Evolutionary conservation across 2,888 invertebrate species (phyloP), one percentile per base, ranked within the genome.

Genomic region (Spisula subtruncata): DNA sequence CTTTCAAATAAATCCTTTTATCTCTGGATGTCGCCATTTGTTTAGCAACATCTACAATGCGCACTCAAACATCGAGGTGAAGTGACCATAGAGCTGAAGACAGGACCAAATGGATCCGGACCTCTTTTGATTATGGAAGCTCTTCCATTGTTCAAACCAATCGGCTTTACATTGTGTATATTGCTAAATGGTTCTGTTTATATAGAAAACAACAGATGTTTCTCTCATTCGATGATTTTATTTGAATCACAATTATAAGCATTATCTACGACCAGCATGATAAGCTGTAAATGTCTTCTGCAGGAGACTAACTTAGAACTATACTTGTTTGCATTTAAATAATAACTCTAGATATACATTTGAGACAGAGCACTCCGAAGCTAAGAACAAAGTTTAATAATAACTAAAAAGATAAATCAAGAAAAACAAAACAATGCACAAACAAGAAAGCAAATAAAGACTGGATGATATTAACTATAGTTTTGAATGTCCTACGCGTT

Each of bases 231-330:
- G 35, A 10, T 16, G 75, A 75, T 75, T 75, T 75, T 75, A 75
- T 75, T 75, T 14, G 75, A 75, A 35, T 75, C n/a, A 75, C 35
- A 75, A 35, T 75, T 14, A 75, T 75, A 75, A 75, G 75, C 75
- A 14, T 75, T 75, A 75, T 75, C 75, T 16, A 32, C 35, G 75
- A 75, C 75, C 75, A 35, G 29, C 35, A 32, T 75, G 75, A 75
- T 75, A 75, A 75, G 75, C 35, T 16, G 41, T 41, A 8, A 75
- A 35, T 18, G 32, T 75, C 32, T 75, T 75, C 12, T 18, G 6
- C 32, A 75, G 18, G 16, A 66, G 25, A 66, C 25, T 8, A 25
- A 66, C 12, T 66, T 25, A n/a, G n/a, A n/a, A n/a, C n/a, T 25
- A 66, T 6, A 66, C 60, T 66, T 66, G 32, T 32, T 75, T 75